Evolutionary conservation across 2,888 invertebrate species (phyloP).

Genomic region (Hydrotaea cyrtoneurina): DNA sequence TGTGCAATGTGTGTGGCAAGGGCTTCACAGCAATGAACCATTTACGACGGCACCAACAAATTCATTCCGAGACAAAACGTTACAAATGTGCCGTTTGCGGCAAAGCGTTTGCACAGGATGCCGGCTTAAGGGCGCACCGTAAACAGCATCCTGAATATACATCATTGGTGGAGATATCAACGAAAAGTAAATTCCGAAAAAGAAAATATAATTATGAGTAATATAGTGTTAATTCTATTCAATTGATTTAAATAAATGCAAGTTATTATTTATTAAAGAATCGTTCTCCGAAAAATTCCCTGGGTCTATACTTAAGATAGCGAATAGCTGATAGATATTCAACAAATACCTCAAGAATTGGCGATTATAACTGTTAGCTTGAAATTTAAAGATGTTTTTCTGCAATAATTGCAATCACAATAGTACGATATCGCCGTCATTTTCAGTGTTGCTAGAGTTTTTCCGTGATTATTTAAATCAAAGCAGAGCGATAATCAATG

Average conservation of each 20-base stretch:
- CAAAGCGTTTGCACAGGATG: conserved; percentile 74
- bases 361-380: too few relatives aligned
- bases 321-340: too few relatives aligned
- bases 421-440: too few relatives aligned
- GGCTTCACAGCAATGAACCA: conserved; percentile 71
- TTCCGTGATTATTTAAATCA: too few relatives aligned
- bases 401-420: too few relatives aligned
- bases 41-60: conserved; percentile 72
- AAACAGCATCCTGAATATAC: conserved; percentile 58
- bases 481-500: too few relatives aligned
- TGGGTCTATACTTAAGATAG: too few relatives aligned
- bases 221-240: not conserved
- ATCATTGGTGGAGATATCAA: not conserved
- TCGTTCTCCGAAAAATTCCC: too few relatives aligned
- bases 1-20: conserved; percentile 73
- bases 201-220: conserved; percentile 19
- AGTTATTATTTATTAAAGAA: not conserved
- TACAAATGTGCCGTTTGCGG: conserved; percentile 75
- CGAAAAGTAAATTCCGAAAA: not conserved
- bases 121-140: conserved; percentile 70
- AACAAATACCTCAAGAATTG: too few relatives aligned
- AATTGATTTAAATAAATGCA: not conserved
- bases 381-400: too few relatives aligned
- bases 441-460: too few relatives aligned
- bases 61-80: conserved; percentile 72